Evolutionary conservation across 2,888 invertebrate genomes (phyloP).

Genomic region (Acronicta psi): DNA sequence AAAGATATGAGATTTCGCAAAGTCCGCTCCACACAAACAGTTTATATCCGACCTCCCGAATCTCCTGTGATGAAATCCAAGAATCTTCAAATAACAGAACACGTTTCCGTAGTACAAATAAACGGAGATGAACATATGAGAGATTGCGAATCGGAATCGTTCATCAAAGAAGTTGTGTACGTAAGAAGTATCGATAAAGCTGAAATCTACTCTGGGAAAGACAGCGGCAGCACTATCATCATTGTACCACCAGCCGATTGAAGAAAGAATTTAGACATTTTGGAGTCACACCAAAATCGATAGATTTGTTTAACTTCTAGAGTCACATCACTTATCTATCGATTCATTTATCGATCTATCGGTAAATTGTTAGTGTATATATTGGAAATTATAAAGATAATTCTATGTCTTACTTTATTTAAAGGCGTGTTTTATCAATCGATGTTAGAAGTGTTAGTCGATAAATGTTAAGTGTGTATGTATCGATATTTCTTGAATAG

Average conservation of each 20-base stretch:
- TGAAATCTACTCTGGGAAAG: slow-evolving; percentile 76
- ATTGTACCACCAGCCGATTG: slow-evolving; percentile 84
- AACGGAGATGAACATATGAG: slow-evolving; percentile 78
- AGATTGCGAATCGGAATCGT: slow-evolving; percentile 68
- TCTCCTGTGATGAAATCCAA: slow-evolving; percentile 70
- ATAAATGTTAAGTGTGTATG: slow-evolving; percentile 29
- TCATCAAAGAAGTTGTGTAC: slow-evolving; percentile 77
- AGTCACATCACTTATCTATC: slow-evolving; percentile 9
- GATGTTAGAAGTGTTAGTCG: slow-evolving; percentile 25
- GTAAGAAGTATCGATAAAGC: slow-evolving; percentile 76
- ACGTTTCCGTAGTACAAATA: slow-evolving; percentile 80
- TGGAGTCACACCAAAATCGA: slow-evolving; percentile 24
- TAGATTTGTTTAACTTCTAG: slow-evolving; percentile 22
- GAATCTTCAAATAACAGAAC: slow-evolving; percentile 71
- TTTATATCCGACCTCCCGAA: slow-evolving; percentile 80
- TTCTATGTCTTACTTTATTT: slow-evolving; percentile 25
- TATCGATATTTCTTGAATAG: slow-evolving; percentile 27
- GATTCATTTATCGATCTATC: slow-evolving; percentile 29
- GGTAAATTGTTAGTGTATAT: slow-evolving; percentile 32
- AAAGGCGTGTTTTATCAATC: slow-evolving; percentile 26
- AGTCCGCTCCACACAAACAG: slow-evolving; percentile 81
- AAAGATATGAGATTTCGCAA: slow-evolving; percentile 86
- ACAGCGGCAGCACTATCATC: slow-evolving; percentile 85
- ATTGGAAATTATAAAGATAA: slow-evolving; percentile 13
- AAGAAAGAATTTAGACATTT: slow-evolving; percentile 40